Base-by-base conservation (phyloP, 2,888 invertebrate species). In the Metopia argyrocephala region DNA sequence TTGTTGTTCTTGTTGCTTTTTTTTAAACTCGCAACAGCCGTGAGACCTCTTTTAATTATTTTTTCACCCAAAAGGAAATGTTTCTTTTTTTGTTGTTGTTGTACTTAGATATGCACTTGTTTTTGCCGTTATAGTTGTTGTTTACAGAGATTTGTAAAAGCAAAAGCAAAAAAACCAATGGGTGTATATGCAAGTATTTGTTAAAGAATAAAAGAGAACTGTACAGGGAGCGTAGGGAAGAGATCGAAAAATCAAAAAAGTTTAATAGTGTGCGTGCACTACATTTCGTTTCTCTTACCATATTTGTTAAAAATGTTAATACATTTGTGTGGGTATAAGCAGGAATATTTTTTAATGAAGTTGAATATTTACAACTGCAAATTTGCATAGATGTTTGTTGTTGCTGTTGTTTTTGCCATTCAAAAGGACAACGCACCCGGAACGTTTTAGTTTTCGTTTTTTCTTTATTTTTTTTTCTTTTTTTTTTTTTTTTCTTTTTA, bases 31-130 rank as follows among this genome's bases (percentile, higher is more conserved):
- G 76, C 59, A 80, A 80, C 68, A 70, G 81, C 81, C 81, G 78
- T 81, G 81, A 81, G 81, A 81, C 78, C 81, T 81, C 66, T 81
- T 81, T 81, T 81, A 81, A 81, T 81, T 81, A 81, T 81, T 78
- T 81, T 38, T 81, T 65, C 74, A 81, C 61, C 70, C 78, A 70
- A 78, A 81, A 81, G 81, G 81, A 81, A 81, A 81, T 81, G 81
- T 81, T 81, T 81, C 81, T 70, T 81, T 38, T 81, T 71, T 52
- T 38, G 23, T 57, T 71, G 48, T 68, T n/a, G 45, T 31, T 28
- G 31, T 12, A 15, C 31, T 66, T 61, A 45, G 46, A 59, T 59
- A 23, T 65, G 21, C 23, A 21, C 59, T 61, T 12, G 48, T n/a
- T 48, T 15, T 18, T 48, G 48, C 18, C 6, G 48, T 48, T 18